Percentiles rank a stretch among this genome's conserved stretches.
phyloP scores from a whole-genome alignment of 1,140 invertebrate species.

The Pogonomyrmex barbatus region DNA sequence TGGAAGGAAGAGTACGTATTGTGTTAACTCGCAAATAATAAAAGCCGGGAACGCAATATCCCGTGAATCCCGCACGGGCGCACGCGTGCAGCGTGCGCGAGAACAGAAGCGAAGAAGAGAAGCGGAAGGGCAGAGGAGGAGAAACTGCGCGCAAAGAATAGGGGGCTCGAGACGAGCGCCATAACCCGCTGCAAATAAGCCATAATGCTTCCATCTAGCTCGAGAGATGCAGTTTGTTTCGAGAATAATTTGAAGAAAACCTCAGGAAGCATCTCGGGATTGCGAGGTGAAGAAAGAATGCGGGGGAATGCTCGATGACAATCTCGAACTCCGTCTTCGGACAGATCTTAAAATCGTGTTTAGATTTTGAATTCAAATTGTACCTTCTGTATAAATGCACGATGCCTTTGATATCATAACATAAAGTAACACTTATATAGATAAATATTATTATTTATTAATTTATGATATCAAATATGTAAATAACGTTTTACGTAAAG shows the following conservation, averaged over 20 bases:
- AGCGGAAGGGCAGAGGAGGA: conserved; percentile 10
- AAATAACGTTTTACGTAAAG: no score
- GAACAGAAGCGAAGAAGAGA: conserved; percentile 35
- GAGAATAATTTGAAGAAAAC: conserved; percentile 43
- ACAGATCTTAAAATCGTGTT: neutral
- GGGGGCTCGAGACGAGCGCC: conserved; percentile 11
- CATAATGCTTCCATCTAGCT: conserved; percentile 41
- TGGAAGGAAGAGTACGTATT: conserved; percentile 41
- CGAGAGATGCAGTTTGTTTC: conserved; percentile 25
- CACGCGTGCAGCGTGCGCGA: conserved; percentile 37
- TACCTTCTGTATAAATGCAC: no score
- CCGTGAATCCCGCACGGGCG: conserved; percentile 46
- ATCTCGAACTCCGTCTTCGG: neutral
- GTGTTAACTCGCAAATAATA: conserved; percentile 66
- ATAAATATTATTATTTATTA: no score
- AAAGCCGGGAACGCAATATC: conserved; percentile 61
- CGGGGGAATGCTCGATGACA: neutral
- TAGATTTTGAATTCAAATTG: no score
- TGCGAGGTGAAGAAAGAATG: neutral
- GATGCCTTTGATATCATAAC: no score
- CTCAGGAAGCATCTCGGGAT: neutral
- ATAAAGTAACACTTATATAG: no score
- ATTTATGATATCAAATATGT: no score
- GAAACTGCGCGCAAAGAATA: conserved; percentile 50
- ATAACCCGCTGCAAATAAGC: conserved; percentile 48